A percentile compares a stretch with the other conserved stretches of the same genome.
These are phyloP conservation scores for Tamandua tetradactyla DNA, from an alignment of 2,797 vertebrate species.

Conservation along the genomic window DNA sequence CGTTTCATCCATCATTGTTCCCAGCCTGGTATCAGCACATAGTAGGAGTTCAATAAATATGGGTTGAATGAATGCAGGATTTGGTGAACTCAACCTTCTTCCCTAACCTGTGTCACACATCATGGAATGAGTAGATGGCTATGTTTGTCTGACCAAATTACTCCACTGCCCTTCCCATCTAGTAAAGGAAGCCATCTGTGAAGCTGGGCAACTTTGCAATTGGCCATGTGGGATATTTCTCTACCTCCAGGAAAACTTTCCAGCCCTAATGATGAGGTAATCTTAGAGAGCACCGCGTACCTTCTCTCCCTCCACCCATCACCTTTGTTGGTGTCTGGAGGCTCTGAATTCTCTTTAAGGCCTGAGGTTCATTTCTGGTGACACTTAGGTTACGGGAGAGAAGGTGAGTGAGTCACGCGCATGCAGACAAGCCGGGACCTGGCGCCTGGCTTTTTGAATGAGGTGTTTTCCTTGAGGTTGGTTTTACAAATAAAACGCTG, in stretches of 20 bases:
- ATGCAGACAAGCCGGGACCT: background rate
- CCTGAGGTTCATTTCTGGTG: slow-evolving; percentile 20
- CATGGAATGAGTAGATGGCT: background rate
- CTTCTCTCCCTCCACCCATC: background rate
- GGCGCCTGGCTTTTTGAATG: background rate
- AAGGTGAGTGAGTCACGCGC: background rate
- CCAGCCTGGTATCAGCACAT: background rate
- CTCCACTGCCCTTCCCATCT: background rate
- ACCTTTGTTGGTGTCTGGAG: background rate
- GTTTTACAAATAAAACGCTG: slow-evolving; percentile 14
- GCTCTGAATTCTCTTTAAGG: slow-evolving; percentile 26
- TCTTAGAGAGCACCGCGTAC: background rate
- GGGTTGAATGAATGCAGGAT: background rate
- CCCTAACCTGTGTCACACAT: background rate
- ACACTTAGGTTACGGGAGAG: background rate
- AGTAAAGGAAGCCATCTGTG: background rate
- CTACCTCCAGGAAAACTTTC: background rate
- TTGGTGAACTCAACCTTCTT: background rate
- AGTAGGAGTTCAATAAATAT: background rate
- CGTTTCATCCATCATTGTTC: background rate
- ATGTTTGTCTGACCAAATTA: background rate
- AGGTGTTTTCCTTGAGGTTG: slow-evolving; percentile 35
- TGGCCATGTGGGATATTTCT: background rate
- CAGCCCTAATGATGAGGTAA: slow-evolving; percentile 42
- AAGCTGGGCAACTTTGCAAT: background rate